Evolutionary conservation across 2,888 invertebrate species (phyloP).

Genomic region (Bruchidius siliquastri): DNA sequence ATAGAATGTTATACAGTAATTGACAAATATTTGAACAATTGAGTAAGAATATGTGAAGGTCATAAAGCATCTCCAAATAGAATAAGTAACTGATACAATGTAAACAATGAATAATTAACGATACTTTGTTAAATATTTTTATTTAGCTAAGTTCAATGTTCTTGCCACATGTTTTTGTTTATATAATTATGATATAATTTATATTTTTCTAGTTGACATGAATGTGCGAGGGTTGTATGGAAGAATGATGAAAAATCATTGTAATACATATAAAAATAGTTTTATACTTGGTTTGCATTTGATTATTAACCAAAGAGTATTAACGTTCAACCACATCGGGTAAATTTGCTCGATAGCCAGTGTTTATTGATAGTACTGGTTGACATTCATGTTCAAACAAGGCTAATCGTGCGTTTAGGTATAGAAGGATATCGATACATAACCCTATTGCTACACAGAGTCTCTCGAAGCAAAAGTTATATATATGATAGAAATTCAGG

Average conservation of each 20-base stretch:
- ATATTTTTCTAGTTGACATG: neutral
- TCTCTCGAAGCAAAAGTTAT: too few species aligned
- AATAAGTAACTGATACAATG: neutral
- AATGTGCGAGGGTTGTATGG: neutral
- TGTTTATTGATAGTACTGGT: too few species aligned
- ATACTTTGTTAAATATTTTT: neutral
- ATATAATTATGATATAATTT: neutral
- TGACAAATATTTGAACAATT: neutral
- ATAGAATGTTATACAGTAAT: neutral
- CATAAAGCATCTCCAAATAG: neutral
- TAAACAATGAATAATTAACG: neutral
- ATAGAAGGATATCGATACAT: too few species aligned
- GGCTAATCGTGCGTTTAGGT: too few species aligned
- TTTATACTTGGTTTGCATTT: too few species aligned
- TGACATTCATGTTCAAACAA: too few species aligned
- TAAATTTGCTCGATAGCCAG: too few species aligned
- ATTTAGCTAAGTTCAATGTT: neutral
- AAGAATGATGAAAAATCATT: neutral
- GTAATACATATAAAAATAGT: neutral
- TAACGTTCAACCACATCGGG: too few species aligned
- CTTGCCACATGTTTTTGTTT: neutral
- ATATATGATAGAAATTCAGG: too few species aligned
- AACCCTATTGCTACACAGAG: too few species aligned
- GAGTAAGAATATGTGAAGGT: neutral
- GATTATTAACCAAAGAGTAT: too few species aligned